phyloP scores from a whole-genome alignment of 1,140 invertebrate species.

The Pseudomyrmex flavicornis region DNA sequence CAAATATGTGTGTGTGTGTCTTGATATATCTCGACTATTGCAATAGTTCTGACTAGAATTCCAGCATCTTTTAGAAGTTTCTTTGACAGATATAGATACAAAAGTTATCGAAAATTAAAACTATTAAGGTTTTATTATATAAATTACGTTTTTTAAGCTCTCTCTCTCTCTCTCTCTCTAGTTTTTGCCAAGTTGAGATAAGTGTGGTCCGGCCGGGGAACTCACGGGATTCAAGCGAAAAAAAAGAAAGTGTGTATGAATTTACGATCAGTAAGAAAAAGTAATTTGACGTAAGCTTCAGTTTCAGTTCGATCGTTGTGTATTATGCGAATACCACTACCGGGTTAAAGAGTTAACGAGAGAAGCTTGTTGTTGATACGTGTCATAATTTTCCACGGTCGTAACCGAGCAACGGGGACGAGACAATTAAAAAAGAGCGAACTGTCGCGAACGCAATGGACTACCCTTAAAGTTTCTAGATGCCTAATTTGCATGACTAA shows the following conservation, averaged over 20 bases:
- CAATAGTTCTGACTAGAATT: too few relatives aligned
- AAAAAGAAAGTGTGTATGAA: too few relatives aligned
- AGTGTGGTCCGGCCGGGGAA: too few relatives aligned
- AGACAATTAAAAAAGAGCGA: constrained; percentile 60
- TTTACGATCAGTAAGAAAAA: too few relatives aligned
- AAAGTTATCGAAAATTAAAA: constrained; percentile 2
- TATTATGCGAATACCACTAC: not conserved
- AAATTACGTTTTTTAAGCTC: too few relatives aligned
- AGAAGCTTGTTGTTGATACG: constrained; percentile 35
- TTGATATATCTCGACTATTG: too few relatives aligned
- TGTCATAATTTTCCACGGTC: constrained; percentile 47
- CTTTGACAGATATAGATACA: constrained; percentile 3
- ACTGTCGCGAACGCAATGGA: constrained; percentile 66
- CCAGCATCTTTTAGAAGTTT: not conserved
- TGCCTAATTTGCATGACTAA: constrained; percentile 67
- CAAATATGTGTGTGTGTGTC: too few relatives aligned
- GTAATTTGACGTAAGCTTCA: not conserved
- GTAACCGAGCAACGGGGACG: constrained; percentile 13
- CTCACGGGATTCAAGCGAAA: too few relatives aligned
- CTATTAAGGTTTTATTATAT: not conserved
- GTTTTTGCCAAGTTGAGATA: too few relatives aligned
- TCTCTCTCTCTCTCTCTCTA: too few relatives aligned
- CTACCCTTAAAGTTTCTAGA: constrained; percentile 45
- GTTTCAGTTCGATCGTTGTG: too few relatives aligned
- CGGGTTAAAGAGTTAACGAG: constrained; percentile 26